Evolutionary conservation across 2,113 vertebrate genomes (phyloP).

Genomic region (Takifugu flavidus): DNA sequence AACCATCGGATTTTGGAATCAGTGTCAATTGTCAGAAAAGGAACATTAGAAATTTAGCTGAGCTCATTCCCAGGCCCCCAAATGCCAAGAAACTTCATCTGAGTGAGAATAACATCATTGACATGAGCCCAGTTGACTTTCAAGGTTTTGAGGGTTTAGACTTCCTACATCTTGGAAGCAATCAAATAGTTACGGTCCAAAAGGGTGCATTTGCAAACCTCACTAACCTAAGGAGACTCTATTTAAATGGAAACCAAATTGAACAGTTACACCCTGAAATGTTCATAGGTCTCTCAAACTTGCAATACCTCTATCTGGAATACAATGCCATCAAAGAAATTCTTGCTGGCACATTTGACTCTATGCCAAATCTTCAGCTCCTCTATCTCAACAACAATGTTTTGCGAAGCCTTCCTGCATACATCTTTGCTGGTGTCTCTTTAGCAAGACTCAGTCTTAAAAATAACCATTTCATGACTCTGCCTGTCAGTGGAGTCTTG

Average conservation of each 20-base stretch:
- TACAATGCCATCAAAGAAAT: constrained; percentile 98
- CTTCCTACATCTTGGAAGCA: constrained; percentile 94
- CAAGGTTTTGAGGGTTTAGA: constrained; percentile 92
- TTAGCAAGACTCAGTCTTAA: constrained; percentile 92
- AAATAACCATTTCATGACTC: constrained; percentile 98
- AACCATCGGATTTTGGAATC: constrained; percentile 93
- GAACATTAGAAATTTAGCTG: constrained; percentile 85
- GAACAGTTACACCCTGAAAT: constrained; percentile 93
- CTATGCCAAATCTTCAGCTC: constrained; percentile 93
- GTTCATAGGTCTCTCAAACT: constrained; percentile 90
- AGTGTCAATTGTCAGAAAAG: constrained; percentile 95
- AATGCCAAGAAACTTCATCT: constrained; percentile 96
- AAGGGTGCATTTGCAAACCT: constrained; percentile 92
- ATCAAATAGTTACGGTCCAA: constrained; percentile 85
- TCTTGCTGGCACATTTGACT: constrained; percentile 91
- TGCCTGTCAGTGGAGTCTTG: constrained; percentile 95
- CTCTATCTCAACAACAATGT: constrained; percentile 97
- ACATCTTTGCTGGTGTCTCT: constrained; percentile 89
- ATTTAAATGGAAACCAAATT: constrained; percentile 95
- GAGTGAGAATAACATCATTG: constrained; percentile 91
- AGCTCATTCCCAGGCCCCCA: constrained; percentile 85
- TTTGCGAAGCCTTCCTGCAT: constrained; percentile 89
- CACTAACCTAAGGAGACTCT: constrained; percentile 91
- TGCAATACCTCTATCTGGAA: constrained; percentile 97
- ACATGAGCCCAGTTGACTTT: constrained; percentile 86